These are phyloP conservation scores for Pipistrellus kuhlii DNA, from an alignment of 2,797 vertebrate genomes.

Conservation along the genomic window DNA sequence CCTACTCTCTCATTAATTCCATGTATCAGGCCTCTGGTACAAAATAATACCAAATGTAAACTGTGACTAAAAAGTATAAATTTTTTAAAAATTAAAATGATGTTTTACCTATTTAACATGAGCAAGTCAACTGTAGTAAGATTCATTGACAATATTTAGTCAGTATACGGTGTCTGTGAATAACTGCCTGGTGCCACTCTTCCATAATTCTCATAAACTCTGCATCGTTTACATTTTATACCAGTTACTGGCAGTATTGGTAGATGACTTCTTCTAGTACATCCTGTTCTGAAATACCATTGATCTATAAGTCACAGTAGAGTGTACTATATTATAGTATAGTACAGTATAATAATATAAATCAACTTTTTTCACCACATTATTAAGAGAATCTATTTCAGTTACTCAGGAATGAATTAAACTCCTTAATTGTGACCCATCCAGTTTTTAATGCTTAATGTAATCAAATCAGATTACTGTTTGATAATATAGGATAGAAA, in stretches of 20 bases:
- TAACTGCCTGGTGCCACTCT: background rate
- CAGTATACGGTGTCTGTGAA: conserved; percentile 9
- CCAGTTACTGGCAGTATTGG: background rate
- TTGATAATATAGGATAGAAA: background rate
- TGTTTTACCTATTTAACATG: background rate
- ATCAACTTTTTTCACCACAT: background rate
- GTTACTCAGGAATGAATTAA: background rate
- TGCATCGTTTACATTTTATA: background rate
- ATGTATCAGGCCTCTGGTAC: background rate
- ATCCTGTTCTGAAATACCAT: background rate
- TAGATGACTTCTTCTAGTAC: background rate
- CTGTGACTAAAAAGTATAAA: background rate
- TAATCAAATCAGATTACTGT: background rate
- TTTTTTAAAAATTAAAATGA: background rate
- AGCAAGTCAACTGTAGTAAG: background rate
- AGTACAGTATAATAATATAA: background rate
- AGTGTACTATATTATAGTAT: background rate
- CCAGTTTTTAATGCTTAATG: background rate
- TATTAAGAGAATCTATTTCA: background rate
- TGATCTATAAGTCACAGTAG: background rate
- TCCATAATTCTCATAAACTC: background rate
- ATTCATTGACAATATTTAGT: conserved; percentile 28
- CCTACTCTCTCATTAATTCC: fast-evolving
- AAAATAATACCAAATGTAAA: background rate
- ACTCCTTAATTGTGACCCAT: background rate